Conservation (phyloP, 2,888 invertebrate genomes). For the Camptogramma bilineatum region DNA sequence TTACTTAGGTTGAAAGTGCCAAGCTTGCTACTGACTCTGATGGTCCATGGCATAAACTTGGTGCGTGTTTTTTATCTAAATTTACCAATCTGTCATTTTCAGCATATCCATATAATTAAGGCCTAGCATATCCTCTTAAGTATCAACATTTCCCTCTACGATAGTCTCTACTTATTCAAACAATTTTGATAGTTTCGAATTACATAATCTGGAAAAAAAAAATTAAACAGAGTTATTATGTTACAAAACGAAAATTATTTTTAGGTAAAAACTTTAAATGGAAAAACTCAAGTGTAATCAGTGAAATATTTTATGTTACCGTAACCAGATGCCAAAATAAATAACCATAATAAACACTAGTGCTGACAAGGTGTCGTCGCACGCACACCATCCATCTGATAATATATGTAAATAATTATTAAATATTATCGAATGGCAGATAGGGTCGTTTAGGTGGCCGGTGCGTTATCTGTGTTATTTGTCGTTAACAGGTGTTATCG, state of each 20-base stretch:
- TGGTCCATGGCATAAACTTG: neutral
- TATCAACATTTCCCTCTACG: neutral
- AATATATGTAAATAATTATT: slow-evolving; percentile 82
- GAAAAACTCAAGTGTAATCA: slow-evolving; percentile 24
- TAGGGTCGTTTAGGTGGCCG: slow-evolving; percentile 81
- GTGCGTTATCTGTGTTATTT: slow-evolving; percentile 81
- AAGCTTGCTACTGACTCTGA: slow-evolving; percentile 5
- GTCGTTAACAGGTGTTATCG: slow-evolving; percentile 82
- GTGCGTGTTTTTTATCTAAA: neutral
- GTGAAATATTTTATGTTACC: slow-evolving; percentile 33
- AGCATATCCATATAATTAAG: neutral
- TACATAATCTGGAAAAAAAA: neutral
- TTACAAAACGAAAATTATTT: neutral
- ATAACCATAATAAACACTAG: slow-evolving; percentile 59
- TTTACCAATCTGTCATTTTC: neutral
- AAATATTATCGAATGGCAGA: slow-evolving; percentile 80
- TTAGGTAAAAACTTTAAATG: neutral
- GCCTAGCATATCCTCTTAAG: too few relatives aligned
- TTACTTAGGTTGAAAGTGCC: slow-evolving; percentile 1
- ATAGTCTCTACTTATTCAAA: too few relatives aligned
- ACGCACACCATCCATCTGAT: slow-evolving; percentile 78
- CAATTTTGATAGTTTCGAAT: neutral
- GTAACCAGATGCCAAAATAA: slow-evolving; percentile 63
- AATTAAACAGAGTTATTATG: too few relatives aligned
- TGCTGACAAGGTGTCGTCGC: slow-evolving; percentile 65